These are phyloP conservation scores for Apantesis nais DNA, from an alignment of 2,888 invertebrate species.

Conservation along the genomic window DNA sequence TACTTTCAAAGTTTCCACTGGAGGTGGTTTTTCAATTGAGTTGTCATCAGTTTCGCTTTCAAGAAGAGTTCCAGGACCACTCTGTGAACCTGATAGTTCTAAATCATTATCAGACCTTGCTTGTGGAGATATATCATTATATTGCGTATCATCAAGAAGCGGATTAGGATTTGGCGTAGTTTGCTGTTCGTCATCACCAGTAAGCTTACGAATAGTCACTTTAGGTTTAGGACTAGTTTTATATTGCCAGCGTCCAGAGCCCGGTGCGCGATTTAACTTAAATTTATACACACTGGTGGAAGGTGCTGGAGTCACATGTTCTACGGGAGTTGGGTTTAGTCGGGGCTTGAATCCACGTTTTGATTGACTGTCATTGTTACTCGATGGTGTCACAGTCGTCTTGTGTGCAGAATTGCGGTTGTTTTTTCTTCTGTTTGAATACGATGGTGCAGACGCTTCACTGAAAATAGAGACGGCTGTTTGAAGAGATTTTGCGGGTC, in stretches of 20 bases:
- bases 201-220: slow-evolving; percentile 91
- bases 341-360: slow-evolving; percentile 90
- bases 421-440: slow-evolving; percentile 83
- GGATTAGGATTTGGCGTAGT: slow-evolving; percentile 78
- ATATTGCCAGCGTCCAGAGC: slow-evolving; percentile 95
- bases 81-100: slow-evolving; percentile 90
- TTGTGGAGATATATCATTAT: slow-evolving; percentile 84
- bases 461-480: slow-evolving; percentile 89
- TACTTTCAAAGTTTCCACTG: slow-evolving; percentile 93
- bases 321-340: slow-evolving; percentile 84
- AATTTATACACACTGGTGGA: slow-evolving; percentile 91
- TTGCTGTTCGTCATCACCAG: slow-evolving; percentile 82
- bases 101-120: slow-evolving; percentile 88
- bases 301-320: slow-evolving; percentile 77
- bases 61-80: slow-evolving; percentile 85
- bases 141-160: slow-evolving; percentile 74
- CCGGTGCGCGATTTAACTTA: slow-evolving; percentile 92
- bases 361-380: slow-evolving; percentile 73
- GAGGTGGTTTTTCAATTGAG: slow-evolving; percentile 87
- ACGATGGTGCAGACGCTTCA: slow-evolving; percentile 82
- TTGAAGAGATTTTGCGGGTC: slow-evolving; percentile 83
- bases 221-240: slow-evolving; percentile 95
- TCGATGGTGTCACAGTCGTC: slow-evolving; percentile 72
- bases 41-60: slow-evolving; percentile 88
- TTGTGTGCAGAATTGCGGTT: slow-evolving; percentile 78